These are phyloP conservation scores for Alitta virens DNA, from an alignment of 2,888 invertebrate genomes.

Conservation along the genomic window DNA sequence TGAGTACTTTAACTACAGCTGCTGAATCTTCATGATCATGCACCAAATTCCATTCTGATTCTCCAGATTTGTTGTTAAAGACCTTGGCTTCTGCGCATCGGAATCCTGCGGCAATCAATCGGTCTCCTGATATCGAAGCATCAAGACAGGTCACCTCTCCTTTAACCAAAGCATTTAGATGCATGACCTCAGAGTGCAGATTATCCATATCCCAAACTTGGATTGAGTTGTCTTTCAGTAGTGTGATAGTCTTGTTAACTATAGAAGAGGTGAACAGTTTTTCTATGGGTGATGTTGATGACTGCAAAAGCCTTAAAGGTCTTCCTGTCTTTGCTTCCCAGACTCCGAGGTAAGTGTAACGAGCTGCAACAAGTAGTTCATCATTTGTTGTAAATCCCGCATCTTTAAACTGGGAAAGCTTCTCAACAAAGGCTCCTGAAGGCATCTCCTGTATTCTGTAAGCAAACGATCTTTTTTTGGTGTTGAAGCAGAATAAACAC, in stretches of 20 bases:
- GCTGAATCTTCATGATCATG: constrained; percentile 34
- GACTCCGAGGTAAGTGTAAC: constrained; percentile 45
- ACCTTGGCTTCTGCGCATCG: constrained; percentile 42
- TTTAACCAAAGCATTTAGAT: constrained; percentile 37
- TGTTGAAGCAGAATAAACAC: constrained; percentile 38
- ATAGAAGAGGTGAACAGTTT: constrained; percentile 39
- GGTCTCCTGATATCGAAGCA: constrained; percentile 26
- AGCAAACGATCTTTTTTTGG: constrained; percentile 23
- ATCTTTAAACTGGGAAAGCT: constrained; percentile 38
- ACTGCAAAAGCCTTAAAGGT: constrained; percentile 41
- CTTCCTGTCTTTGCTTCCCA: constrained; percentile 39
- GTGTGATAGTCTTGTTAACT: constrained; percentile 40
- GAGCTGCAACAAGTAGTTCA: constrained; percentile 37
- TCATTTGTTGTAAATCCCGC: constrained; percentile 45
- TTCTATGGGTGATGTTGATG: constrained; percentile 37
- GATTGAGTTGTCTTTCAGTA: constrained; percentile 40
- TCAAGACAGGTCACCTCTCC: constrained; percentile 32
- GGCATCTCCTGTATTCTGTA: constrained; percentile 38
- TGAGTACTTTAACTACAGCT: constrained; percentile 25
- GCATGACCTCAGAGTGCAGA: constrained; percentile 40
- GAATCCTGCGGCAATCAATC: constrained; percentile 32
- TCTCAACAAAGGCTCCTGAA: constrained; percentile 39
- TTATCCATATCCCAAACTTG: constrained; percentile 45
- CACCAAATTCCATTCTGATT: constrained; percentile 32
- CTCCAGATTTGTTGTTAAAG: constrained; percentile 33